Percentiles rank a stretch among this genome's conserved stretches.
Conservation (phyloP, 1,140 invertebrate genomes). For the Macrobrachium rosenbergii region DNA sequence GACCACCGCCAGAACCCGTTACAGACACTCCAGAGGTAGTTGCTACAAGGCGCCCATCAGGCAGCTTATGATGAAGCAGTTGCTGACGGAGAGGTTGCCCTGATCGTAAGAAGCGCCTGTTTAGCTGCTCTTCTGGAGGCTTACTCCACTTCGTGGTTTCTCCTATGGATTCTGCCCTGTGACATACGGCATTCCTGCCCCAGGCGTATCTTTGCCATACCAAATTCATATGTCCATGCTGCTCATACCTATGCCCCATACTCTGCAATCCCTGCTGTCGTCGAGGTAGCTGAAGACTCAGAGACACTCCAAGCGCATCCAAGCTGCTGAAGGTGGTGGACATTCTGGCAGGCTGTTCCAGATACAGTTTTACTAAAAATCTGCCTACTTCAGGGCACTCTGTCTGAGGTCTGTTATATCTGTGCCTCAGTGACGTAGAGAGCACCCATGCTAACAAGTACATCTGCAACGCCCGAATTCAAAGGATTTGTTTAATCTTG, state of each 20-base stretch:
- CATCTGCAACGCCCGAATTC: too few species aligned
- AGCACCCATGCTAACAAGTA: too few species aligned
- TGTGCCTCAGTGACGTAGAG: too few species aligned
- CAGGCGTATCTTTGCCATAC: neutral
- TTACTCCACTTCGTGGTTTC: conserved; percentile 12
- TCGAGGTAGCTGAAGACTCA: neutral
- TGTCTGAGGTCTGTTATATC: too few species aligned
- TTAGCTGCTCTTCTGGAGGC: neutral
- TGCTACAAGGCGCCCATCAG: conserved; percentile 33
- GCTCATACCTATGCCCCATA: conserved; percentile 1
- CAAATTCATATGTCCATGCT: conserved; percentile 13
- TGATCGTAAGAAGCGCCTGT: conserved; percentile 18
- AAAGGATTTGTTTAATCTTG: too few species aligned
- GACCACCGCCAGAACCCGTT: conserved; percentile 5
- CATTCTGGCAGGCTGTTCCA: conserved; percentile 29
- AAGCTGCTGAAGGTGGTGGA: conserved; percentile 29
- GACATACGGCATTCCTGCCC: conserved; percentile 20
- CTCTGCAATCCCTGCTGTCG: conserved; percentile 18
- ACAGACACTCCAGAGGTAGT: conserved; percentile 42
- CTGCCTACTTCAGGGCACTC: too few species aligned
- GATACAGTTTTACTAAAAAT: conserved; percentile 31
- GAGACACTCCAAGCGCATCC: too few species aligned
- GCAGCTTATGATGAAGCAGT: conserved; percentile 34
- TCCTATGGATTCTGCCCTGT: conserved; percentile 33
- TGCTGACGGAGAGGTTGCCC: conserved; percentile 14